Conservation (phyloP, 2,113 vertebrate species). For the Eretmochelys imbricata region DNA sequence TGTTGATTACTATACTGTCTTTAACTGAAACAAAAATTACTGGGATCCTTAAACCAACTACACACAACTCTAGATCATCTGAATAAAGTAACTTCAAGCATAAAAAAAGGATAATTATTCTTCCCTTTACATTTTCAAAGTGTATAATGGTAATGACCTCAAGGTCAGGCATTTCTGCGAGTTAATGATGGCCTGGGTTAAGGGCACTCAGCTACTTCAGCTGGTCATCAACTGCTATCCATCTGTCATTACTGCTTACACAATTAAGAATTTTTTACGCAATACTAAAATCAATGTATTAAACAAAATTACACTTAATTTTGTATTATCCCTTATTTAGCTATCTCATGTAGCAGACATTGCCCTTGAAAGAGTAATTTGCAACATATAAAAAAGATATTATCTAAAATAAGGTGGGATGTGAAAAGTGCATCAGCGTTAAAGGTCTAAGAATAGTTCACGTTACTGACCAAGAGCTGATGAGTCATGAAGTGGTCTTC, state of each 20-base stretch:
- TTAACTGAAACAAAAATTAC: conserved; percentile 44
- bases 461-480: conserved; percentile 84
- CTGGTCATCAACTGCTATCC: conserved; percentile 72
- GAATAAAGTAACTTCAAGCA: conserved; percentile 72
- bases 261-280: conserved; percentile 68
- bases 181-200: conserved; percentile 72
- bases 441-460: accelerated
- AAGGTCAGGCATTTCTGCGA: conserved; percentile 69
- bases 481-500: conserved; percentile 90
- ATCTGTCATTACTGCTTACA: conserved; percentile 73
- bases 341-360: not conserved
- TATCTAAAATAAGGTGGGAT: too few relatives aligned
- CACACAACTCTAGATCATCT: conserved; percentile 60
- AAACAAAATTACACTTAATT: not conserved
- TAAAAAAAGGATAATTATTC: conserved; percentile 73
- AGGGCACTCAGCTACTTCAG: conserved; percentile 63
- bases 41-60: conserved; percentile 65
- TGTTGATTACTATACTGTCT: not conserved
- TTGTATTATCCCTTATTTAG: not conserved
- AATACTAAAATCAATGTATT: not conserved
- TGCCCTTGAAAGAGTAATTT: not conserved
- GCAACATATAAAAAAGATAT: not conserved
- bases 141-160: conserved; percentile 73
- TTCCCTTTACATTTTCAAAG: conserved; percentile 60
- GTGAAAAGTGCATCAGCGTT: not conserved